These are phyloP conservation scores for Zelleria hepariella DNA, from an alignment of 2,888 invertebrate species.

Conservation along the genomic window DNA sequence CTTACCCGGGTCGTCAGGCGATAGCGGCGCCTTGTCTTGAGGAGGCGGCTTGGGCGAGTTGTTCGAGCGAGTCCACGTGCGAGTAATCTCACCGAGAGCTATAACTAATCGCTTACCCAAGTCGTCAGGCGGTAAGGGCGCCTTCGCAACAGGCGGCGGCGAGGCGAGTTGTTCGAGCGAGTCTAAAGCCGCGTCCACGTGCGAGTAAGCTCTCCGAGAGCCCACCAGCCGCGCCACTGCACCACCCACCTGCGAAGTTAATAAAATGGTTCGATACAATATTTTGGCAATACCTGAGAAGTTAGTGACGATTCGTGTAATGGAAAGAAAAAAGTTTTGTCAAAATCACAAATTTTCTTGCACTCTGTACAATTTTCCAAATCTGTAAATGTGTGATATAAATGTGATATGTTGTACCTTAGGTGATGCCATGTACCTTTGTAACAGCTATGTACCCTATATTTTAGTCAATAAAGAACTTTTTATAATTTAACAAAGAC, in stretches of 20 bases:
- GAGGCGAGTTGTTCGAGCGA: slow-evolving; percentile 49
- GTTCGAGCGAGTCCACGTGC: background rate
- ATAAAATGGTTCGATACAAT: background rate
- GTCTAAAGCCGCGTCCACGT: slow-evolving; percentile 76
- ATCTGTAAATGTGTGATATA: no score
- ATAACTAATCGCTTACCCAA: slow-evolving; percentile 27
- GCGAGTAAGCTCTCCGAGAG: slow-evolving; percentile 69
- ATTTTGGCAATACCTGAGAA: no score
- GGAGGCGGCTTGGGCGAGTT: background rate
- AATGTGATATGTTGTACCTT: no score
- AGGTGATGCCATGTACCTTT: no score
- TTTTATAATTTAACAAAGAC: no score
- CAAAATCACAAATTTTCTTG: no score
- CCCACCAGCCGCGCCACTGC: slow-evolving; percentile 66
- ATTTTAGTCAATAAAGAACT: no score
- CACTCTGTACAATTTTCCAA: no score
- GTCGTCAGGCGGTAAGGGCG: slow-evolving; percentile 29
- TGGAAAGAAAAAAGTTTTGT: no score
- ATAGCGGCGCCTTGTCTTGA: background rate
- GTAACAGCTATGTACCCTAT: no score
- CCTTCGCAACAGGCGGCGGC: slow-evolving; percentile 7
- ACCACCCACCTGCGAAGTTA: slow-evolving; percentile 46
- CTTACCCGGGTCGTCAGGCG: slow-evolving; percentile 45
- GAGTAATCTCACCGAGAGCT: background rate
- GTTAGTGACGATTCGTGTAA: no score